These are phyloP conservation scores for Ovis canadensis DNA, from an alignment of 2,113 vertebrate species.

Conservation along the genomic window DNA sequence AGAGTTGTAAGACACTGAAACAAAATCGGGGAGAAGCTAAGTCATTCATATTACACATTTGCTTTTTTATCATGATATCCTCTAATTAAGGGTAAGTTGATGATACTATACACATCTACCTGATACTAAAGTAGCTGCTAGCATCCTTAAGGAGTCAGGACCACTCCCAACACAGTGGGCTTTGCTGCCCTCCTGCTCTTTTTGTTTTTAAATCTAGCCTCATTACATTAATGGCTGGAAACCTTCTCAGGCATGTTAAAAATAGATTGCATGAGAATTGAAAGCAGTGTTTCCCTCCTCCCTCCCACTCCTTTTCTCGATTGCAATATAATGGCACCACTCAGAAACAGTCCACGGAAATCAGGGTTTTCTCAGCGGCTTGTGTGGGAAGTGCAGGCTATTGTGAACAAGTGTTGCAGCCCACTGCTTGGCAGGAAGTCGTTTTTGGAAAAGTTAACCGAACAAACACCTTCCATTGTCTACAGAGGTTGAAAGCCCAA, in stretches of 20 bases:
- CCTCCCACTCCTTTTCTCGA: conserved; percentile 21
- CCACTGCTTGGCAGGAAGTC: conserved; percentile 61
- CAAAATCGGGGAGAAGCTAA: background rate
- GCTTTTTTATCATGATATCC: conserved; percentile 10
- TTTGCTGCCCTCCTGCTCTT: background rate
- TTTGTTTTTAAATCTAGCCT: conserved; percentile 48
- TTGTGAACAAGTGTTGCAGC: conserved; percentile 49
- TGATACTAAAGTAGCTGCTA: background rate
- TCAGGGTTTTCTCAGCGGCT: conserved; percentile 54
- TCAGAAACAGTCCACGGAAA: conserved; percentile 62
- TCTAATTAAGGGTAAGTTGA: background rate
- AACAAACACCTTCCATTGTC: conserved; percentile 71
- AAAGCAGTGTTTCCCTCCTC: background rate
- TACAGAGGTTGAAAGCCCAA: conserved; percentile 19
- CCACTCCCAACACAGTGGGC: background rate
- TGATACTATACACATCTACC: background rate
- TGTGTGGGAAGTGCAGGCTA: conserved; percentile 54
- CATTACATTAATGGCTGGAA: conserved; percentile 46
- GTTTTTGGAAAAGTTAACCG: conserved; percentile 38
- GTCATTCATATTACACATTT: background rate
- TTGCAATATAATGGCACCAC: conserved; percentile 10
- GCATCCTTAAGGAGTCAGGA: background rate
- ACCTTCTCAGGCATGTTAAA: conserved; percentile 53
- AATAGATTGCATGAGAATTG: conserved; percentile 49
- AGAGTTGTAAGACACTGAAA: background rate